A percentile compares a stretch with the other conserved stretches of the same genome.
phyloP scores from a whole-genome alignment of 2,113 vertebrate genomes.

The Ammodytes marinus region DNA sequence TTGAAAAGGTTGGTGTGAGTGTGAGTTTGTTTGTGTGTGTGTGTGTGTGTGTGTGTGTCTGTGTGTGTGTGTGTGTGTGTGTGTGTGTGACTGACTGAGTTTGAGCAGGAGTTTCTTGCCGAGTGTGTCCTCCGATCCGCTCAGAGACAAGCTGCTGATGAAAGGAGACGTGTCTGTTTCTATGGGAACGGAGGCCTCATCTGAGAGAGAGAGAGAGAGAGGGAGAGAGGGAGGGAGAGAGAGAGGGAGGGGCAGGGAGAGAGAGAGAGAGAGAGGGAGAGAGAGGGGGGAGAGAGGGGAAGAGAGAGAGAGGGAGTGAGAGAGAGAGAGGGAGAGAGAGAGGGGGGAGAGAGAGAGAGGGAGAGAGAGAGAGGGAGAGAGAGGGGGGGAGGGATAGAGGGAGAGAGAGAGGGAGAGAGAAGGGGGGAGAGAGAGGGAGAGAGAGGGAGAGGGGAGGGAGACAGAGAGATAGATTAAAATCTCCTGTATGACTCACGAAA shows the following conservation, averaged over 20 bases:
- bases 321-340: too few species aligned
- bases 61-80: constrained; percentile 29
- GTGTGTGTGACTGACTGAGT: constrained; percentile 88
- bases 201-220: constrained; percentile 54
- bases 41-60: constrained; percentile 35
- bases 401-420: too few species aligned
- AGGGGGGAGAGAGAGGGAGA: too few species aligned
- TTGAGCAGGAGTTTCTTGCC: constrained; percentile 94
- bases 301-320: too few species aligned
- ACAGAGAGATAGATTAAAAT: too few species aligned
- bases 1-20: constrained; percentile 36
- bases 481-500: neutral
- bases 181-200: constrained; percentile 79
- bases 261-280: constrained; percentile 10
- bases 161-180: constrained; percentile 86
- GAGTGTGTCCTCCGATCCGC: constrained; percentile 89
- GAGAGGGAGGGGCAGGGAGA: neutral
- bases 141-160: constrained; percentile 85
- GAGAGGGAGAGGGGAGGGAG: too few species aligned
- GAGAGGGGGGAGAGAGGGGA: neutral
- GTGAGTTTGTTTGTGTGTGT: constrained; percentile 18
- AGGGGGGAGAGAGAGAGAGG: too few species aligned
- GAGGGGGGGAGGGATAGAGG: too few species aligned
- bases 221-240: constrained; percentile 9
- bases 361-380: too few species aligned